phyloP scores from a whole-genome alignment of 2,797 vertebrate species.

The Petrocephalus schoutedeni region DNA sequence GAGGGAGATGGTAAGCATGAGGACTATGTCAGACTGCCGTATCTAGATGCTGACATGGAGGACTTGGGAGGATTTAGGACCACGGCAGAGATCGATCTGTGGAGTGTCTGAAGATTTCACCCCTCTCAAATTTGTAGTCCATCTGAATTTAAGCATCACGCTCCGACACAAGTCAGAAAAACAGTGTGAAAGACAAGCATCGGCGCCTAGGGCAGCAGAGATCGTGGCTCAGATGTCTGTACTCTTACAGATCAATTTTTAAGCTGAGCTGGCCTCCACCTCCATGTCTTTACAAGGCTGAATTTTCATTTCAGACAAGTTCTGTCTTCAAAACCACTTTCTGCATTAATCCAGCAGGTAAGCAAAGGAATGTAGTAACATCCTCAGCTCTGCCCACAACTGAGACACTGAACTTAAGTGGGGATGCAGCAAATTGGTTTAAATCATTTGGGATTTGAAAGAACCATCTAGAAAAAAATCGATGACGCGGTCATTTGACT shows the following conservation, averaged over 20 bases:
- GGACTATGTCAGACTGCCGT: not conserved
- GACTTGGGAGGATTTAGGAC: not conserved
- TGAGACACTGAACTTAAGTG: not conserved
- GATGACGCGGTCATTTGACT: not conserved
- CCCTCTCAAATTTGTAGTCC: not conserved
- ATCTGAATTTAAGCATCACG: not conserved
- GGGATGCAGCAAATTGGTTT: not conserved
- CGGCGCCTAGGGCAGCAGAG: not conserved
- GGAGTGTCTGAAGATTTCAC: constrained; percentile 23
- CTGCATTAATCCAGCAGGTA: not conserved
- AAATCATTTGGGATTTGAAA: not conserved
- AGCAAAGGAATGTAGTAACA: not conserved
- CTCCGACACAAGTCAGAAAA: not conserved
- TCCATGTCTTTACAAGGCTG: not conserved
- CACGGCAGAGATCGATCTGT: not conserved
- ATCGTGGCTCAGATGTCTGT: not conserved
- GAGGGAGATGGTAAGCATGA: not conserved
- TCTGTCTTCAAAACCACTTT: not conserved
- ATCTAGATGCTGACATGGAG: not conserved
- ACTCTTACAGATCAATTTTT: not conserved
- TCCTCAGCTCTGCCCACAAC: not conserved
- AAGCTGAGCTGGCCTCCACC: not conserved
- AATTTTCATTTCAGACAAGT: not conserved
- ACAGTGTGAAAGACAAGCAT: not conserved
- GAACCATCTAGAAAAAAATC: not conserved